Base-by-base conservation (phyloP, 1,140 invertebrate genomes). In the Gerris buenoi region DNA sequence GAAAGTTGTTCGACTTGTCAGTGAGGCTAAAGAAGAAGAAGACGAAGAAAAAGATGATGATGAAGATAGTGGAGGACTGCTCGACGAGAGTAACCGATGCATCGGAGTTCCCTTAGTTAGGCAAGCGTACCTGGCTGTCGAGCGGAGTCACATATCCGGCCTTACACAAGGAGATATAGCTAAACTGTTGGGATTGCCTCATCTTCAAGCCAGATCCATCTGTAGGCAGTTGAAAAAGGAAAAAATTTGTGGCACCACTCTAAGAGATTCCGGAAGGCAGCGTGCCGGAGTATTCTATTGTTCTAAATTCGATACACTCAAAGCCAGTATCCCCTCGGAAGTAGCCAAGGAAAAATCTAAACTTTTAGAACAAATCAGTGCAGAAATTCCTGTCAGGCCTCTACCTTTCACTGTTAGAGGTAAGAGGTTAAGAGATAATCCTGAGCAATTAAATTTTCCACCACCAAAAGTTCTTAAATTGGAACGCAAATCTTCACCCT, bases 231-330 rank as follows among this genome's bases (percentile, higher is more conserved):
- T 85, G 3, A 70, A 78, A 14, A 80, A 79, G 70, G 68, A 71
- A 3, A 75, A 79, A 28, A 72, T 80, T 28, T 77, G 81, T 27
- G 76, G 78, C 13, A 79, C 76, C 15, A 78, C 81, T 61, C 79
- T 82, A 75, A 77, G 79, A 63, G 82, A 85, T 68, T 73, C 79
- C 13, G 83, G 83, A 1, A 74, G 82, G 27, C 83, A 85, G 68
- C 76, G 83, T 33, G 75, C 78, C 46, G 76, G 75, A 33, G 78
- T 76, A 73, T 66, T 25, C 59, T 69, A 63, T 27, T 57, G 68
- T 33, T 46, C 27, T 3, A 69, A 66, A 25, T 69, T 58, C 59
- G 65, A 69, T 26, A 28, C 27, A 25, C 60, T 58, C 15, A 23
- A 61, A 18, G 14, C n/a, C 22, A 27, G 56, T 25, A 28, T 70